Conservation (phyloP, 2,797 vertebrate species). For the Orientallactaga sibirica region DNA sequence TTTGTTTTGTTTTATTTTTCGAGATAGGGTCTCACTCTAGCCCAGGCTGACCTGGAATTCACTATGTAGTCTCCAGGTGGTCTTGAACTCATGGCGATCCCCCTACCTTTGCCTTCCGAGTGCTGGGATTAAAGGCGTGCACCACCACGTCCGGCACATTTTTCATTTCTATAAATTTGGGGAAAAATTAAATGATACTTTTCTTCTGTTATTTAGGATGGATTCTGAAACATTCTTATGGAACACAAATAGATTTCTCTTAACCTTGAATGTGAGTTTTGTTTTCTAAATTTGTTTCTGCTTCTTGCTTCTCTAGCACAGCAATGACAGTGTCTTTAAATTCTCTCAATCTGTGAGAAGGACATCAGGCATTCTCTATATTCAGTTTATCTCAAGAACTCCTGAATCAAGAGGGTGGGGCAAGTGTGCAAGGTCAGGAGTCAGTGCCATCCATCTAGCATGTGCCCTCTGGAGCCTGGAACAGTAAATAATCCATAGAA, state of each 20-base stretch:
- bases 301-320: neutral
- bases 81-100: no score
- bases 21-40: no score
- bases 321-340: neutral
- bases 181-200: neutral
- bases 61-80: no score
- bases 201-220: slow-evolving; percentile 20
- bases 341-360: slow-evolving; percentile 35
- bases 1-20: no score
- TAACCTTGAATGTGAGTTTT: slow-evolving; percentile 1
- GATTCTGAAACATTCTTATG: neutral
- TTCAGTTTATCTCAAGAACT: slow-evolving; percentile 26
- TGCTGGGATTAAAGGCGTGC: no score
- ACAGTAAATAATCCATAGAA: slow-evolving; percentile 54
- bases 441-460: neutral
- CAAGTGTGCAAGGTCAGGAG: slow-evolving; percentile 7
- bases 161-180: neutral
- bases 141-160: no score
- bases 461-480: neutral
- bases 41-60: no score
- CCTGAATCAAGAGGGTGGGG: neutral
- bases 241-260: slow-evolving; percentile 2
- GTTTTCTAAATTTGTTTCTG: neutral
- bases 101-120: no score
- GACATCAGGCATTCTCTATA: slow-evolving; percentile 12